These are phyloP conservation scores for Phortica magna DNA, from an alignment of 2,888 invertebrate species.

Conservation along the genomic window DNA sequence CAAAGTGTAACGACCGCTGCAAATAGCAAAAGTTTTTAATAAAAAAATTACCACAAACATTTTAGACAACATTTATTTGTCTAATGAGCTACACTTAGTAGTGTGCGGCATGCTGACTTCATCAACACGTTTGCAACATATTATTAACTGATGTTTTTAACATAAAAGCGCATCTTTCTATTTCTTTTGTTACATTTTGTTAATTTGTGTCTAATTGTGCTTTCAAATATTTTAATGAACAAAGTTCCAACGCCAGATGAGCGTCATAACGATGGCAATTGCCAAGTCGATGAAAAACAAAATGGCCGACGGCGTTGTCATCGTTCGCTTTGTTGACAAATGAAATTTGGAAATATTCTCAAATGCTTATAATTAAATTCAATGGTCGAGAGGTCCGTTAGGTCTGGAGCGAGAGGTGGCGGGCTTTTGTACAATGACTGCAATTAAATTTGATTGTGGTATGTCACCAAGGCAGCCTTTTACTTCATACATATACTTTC, in stretches of 20 bases:
- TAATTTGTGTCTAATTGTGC: conserved; percentile 55
- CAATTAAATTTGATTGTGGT: not conserved
- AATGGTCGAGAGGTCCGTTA: conserved; percentile 45
- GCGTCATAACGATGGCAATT: conserved; percentile 1
- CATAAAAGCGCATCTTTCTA: not conserved
- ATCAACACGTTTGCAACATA: too few relatives aligned
- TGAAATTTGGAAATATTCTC: not conserved
- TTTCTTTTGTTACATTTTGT: conserved; percentile 43
- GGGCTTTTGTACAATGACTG: not conserved
- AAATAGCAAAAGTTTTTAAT: too few relatives aligned
- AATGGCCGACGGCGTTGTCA: not conserved
- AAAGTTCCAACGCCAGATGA: conserved; percentile 7
- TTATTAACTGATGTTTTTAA: too few relatives aligned
- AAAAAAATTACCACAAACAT: too few relatives aligned
- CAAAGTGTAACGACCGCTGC: conserved; percentile 34
- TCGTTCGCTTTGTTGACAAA: not conserved
- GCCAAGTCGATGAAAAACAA: not conserved
- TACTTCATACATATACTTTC: conserved; percentile 23
- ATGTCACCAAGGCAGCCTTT: not conserved
- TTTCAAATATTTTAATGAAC: not conserved
- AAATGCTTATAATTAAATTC: conserved; percentile 55
- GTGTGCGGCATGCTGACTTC: too few relatives aligned
- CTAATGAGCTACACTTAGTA: too few relatives aligned
- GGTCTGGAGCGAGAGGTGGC: not conserved
- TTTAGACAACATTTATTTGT: too few relatives aligned